Percentiles rank a stretch among this genome's conserved stretches.
phyloP scores from a whole-genome alignment of 2,797 vertebrate species.

The Mus spretus region DNA sequence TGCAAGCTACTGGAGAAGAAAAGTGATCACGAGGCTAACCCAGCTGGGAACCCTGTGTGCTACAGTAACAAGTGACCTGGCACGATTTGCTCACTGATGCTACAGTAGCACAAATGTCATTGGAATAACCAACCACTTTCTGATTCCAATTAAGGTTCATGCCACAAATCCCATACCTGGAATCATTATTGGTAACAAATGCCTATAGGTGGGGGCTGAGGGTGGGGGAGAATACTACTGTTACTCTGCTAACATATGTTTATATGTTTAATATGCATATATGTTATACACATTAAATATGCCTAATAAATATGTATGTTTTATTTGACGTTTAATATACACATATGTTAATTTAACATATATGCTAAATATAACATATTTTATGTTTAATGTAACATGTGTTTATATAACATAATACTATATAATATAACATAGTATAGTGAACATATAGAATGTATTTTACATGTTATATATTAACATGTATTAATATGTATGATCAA shows the following conservation, averaged over 20 bases:
- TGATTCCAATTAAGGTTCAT: neutral
- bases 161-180: neutral
- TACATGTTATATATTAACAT: too few species aligned
- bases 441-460: too few species aligned
- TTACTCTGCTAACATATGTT: neutral
- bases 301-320: too few species aligned
- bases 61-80: neutral
- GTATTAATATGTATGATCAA: too few species aligned
- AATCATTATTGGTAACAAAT: neutral
- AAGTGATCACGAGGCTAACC: neutral
- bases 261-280: too few species aligned
- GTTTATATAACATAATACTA: too few species aligned
- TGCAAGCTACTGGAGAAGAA: neutral
- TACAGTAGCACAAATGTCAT: neutral
- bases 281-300: neutral
- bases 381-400: too few species aligned
- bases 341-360: too few species aligned
- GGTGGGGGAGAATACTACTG: neutral
- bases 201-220: neutral
- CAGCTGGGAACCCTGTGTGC: neutral
- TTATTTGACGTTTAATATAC: too few species aligned
- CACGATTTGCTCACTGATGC: neutral
- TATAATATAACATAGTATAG: too few species aligned
- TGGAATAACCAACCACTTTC: neutral
- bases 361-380: too few species aligned